Evolutionary conservation across 2,113 vertebrate genomes (phyloP).

Genomic region (Phyllopteryx taeniolatus): DNA sequence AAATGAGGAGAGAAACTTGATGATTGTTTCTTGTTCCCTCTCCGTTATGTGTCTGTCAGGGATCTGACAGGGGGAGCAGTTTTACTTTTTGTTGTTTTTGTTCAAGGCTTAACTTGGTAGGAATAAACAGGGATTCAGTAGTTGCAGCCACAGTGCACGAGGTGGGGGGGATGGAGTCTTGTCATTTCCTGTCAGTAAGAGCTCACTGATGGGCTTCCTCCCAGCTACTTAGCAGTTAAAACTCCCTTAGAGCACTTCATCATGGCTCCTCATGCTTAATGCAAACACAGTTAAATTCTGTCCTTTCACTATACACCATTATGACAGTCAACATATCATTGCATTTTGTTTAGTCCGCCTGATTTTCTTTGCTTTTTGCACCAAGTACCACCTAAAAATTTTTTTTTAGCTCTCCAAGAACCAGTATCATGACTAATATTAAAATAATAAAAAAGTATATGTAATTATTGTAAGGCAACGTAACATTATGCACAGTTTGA

Average conservation of each 20-base stretch:
- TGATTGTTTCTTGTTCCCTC: not conserved
- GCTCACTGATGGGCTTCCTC: slow-evolving; percentile 1
- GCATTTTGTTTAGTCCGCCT: too few relatives aligned
- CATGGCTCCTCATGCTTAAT: not conserved
- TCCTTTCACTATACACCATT: not conserved
- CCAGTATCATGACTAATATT: too few relatives aligned
- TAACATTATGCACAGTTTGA: too few relatives aligned
- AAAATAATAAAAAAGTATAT: too few relatives aligned
- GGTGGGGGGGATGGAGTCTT: not conserved
- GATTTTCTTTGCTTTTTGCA: too few relatives aligned
- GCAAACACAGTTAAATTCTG: not conserved
- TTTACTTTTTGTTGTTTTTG: not conserved
- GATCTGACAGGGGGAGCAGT: not conserved
- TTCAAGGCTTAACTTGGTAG: not conserved
- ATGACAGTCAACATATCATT: too few relatives aligned
- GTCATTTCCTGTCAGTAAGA: slow-evolving; percentile 7
- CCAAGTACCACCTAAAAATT: too few relatives aligned
- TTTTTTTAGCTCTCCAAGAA: too few relatives aligned
- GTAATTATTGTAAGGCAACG: too few relatives aligned
- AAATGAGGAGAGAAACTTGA: not conserved
- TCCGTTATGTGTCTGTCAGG: not conserved
- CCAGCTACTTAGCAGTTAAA: not conserved
- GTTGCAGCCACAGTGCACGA: not conserved
- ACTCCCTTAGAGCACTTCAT: not conserved
- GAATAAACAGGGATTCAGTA: not conserved